Percentiles rank a stretch among this genome's conserved stretches.
Evolutionary conservation across 2,797 vertebrate genomes (phyloP).

Genomic region (Megalops cyprinoides): DNA sequence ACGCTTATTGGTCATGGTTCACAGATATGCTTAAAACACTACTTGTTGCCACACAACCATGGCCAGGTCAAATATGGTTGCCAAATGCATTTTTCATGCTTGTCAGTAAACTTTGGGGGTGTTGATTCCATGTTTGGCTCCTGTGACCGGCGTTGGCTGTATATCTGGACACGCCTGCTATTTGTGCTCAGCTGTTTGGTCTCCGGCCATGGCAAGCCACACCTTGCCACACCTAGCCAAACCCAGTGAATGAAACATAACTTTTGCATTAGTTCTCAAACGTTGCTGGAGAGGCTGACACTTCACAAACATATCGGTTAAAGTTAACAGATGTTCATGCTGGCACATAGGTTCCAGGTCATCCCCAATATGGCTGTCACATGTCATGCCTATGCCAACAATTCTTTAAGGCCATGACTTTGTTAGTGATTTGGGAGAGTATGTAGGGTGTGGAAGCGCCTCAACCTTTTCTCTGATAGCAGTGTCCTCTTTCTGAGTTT

Average conservation of each 20-base stretch:
- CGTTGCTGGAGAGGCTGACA: too few relatives aligned
- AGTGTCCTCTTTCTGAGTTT: neutral
- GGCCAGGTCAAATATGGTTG: neutral
- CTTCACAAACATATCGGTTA: too few relatives aligned
- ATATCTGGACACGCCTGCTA: too few relatives aligned
- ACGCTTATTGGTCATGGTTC: neutral
- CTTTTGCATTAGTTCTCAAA: too few relatives aligned
- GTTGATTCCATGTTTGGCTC: neutral
- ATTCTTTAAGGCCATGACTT: too few relatives aligned
- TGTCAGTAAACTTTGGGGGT: neutral
- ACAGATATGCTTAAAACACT: neutral
- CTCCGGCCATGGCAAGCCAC: too few relatives aligned
- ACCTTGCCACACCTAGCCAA: too few relatives aligned
- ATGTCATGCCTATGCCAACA: neutral
- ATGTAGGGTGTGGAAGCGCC: neutral
- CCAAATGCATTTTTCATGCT: neutral
- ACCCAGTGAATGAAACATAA: too few relatives aligned
- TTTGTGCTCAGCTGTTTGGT: too few relatives aligned
- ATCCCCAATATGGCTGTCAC: neutral
- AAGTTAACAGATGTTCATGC: too few relatives aligned
- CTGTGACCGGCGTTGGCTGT: too few relatives aligned
- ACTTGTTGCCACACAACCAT: neutral
- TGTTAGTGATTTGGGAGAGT: neutral
- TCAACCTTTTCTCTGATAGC: slow-evolving; percentile 16
- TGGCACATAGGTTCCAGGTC: too few relatives aligned